phyloP scores from a whole-genome alignment of 2,888 invertebrate species.

The Piscicola geometra region DNA sequence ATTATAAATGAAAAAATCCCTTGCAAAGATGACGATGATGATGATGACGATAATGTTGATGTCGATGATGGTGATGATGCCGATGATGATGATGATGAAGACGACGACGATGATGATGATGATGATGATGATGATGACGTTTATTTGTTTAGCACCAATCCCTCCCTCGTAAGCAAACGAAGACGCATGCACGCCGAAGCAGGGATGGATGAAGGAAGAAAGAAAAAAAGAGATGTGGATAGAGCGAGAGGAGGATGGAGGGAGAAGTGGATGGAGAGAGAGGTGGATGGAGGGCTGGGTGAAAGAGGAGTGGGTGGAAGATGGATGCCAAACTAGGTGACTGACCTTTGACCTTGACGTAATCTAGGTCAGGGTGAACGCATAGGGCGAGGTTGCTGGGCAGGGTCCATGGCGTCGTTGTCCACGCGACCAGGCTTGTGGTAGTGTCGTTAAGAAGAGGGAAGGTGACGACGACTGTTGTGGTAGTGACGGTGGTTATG shows the following conservation, averaged over 20 bases:
- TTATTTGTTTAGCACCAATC: no score
- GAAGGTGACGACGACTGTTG: conserved; percentile 75
- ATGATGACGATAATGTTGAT: no score
- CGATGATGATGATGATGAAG: no score
- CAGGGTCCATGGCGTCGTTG: conserved; percentile 98
- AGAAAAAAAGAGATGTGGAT: background rate
- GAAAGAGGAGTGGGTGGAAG: background rate
- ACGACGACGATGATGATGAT: no score
- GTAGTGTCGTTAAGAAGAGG: conserved; percentile 69
- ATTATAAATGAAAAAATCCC: no score
- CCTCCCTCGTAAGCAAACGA: no score
- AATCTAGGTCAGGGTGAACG: conserved; percentile 80
- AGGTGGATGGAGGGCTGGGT: background rate
- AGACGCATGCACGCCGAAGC: no score
- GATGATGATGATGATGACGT: no score
- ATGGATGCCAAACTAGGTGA: background rate
- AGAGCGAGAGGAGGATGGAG: background rate
- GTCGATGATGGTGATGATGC: no score
- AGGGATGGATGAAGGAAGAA: background rate
- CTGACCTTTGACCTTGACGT: conserved; percentile 68
- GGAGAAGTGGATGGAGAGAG: background rate
- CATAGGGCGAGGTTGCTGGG: conserved; percentile 92
- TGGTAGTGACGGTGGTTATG: background rate
- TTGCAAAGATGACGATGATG: no score
- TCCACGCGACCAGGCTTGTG: conserved; percentile 83